phyloP scores from a whole-genome alignment of 37 sponge, comb jelly and placozoan species.

The Haliclona indistincta region DNA sequence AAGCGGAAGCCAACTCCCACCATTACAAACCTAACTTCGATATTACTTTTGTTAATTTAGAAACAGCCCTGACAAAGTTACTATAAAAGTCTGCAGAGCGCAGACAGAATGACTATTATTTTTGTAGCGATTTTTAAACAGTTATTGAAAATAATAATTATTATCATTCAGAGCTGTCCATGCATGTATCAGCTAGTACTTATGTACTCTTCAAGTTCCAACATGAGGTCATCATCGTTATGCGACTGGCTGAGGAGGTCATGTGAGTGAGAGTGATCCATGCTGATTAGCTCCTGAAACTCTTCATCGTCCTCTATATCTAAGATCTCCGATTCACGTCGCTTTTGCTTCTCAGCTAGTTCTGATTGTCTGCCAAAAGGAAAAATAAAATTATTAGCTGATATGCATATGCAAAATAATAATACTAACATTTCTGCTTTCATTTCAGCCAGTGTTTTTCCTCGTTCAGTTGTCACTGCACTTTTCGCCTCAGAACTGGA shows the following conservation, averaged over 20 bases:
- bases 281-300: neutral
- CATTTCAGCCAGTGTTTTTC: constrained; percentile 39
- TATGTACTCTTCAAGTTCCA: constrained; percentile 73
- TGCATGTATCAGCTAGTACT: constrained; percentile 9
- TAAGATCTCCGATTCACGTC: neutral
- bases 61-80: neutral
- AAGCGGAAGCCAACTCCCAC: no score
- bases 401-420: neutral
- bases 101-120: no score
- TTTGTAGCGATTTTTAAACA: no score
- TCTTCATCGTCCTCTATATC: constrained; percentile 33
- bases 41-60: neutral
- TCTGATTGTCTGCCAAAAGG: constrained; percentile 25
- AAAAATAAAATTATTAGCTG: neutral
- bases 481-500: neutral
- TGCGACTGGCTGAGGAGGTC: constrained; percentile 25
- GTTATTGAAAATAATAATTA: no score
- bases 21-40: no score
- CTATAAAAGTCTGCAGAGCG: neutral
- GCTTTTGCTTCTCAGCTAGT: neutral
- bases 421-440: constrained; percentile 49
- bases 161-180: no score
- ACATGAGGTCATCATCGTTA: constrained; percentile 66
- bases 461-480: neutral
- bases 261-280: neutral